These are phyloP conservation scores for Leptopterna dolabrata DNA, from an alignment of 2,888 invertebrate genomes.

Conservation along the genomic window DNA sequence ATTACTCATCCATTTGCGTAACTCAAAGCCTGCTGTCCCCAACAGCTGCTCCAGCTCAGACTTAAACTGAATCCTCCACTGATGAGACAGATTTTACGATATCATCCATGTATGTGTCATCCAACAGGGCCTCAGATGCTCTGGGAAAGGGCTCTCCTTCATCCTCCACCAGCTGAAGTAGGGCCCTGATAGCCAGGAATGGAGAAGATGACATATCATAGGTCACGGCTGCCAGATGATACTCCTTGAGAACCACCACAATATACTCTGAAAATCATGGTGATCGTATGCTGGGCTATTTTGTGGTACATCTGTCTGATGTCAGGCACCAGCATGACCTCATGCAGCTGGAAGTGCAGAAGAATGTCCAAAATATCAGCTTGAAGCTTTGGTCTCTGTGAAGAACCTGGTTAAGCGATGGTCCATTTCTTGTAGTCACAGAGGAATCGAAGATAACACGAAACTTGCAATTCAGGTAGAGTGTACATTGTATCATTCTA, in stretches of 20 bases:
- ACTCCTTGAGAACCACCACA: conserved; percentile 32
- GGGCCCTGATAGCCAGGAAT: no score
- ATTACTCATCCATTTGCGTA: no score
- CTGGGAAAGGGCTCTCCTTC: no score
- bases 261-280: conserved; percentile 22
- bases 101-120: conserved; percentile 46
- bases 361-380: conserved; percentile 45
- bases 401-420: background rate
- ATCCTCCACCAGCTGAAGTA: no score
- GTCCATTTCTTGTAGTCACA: no score
- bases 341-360: background rate
- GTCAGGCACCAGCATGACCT: background rate
- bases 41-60: background rate
- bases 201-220: conserved; percentile 40
- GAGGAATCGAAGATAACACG: background rate
- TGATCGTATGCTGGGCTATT: no score
- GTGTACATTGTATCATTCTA: background rate
- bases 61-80: background rate
- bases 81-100: no score
- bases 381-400: conserved; percentile 23
- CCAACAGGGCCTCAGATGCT: background rate
- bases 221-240: conserved; percentile 45
- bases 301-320: conserved; percentile 25
- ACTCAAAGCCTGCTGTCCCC: conserved; percentile 42
- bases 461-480: background rate